Conservation (phyloP, 1,140 invertebrate genomes). For the Bombus huntii region DNA sequence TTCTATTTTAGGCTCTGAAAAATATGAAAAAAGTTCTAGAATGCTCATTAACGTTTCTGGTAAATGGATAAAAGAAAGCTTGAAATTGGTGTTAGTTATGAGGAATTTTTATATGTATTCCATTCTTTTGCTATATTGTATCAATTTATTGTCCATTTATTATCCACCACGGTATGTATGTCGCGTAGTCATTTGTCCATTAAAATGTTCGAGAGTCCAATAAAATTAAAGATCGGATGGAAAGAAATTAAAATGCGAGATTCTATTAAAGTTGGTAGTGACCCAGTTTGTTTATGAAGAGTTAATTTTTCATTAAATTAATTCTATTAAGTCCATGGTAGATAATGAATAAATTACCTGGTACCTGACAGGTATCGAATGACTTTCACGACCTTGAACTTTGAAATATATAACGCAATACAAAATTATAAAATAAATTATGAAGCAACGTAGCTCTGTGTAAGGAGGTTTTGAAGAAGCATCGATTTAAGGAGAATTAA, state of each 20-base stretch:
- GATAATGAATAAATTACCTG: not conserved
- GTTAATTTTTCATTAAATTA: not conserved
- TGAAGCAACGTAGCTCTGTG: not conserved
- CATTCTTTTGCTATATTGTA: too few species aligned
- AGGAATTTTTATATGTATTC: too few species aligned
- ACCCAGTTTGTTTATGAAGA: not conserved
- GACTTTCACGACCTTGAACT: not conserved
- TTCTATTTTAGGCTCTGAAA: too few species aligned
- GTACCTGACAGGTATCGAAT: not conserved
- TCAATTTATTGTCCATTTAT: too few species aligned
- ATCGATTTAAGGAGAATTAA: not conserved
- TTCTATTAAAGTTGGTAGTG: not conserved
- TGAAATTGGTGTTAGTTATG: too few species aligned
- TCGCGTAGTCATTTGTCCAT: not conserved
- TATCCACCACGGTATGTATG: too few species aligned
- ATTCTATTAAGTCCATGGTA: not conserved
- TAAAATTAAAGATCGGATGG: not conserved
- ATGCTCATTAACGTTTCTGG: too few species aligned
- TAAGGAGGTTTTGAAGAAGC: not conserved
- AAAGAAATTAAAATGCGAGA: not conserved
- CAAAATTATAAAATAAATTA: not conserved
- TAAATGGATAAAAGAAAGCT: too few species aligned
- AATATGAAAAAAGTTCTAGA: too few species aligned
- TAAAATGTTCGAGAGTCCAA: not conserved
- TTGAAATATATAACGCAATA: not conserved